Percentiles rank a stretch among this genome's conserved stretches.
phyloP scores from a whole-genome alignment of 2,797 vertebrate genomes.

The Crax fasciolata region DNA sequence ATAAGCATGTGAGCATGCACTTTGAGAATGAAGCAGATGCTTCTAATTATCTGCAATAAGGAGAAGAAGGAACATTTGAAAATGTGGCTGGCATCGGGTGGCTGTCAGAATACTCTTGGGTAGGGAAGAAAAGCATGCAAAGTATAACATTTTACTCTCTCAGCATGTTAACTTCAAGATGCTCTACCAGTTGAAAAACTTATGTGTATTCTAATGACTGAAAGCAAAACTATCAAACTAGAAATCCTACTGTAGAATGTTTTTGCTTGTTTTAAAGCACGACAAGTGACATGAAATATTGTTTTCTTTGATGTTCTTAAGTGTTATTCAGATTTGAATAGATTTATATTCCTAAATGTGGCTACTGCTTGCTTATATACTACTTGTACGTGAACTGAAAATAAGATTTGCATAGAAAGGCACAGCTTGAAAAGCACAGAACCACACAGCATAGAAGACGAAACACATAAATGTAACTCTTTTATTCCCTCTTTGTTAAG shows the following conservation, averaged over 20 bases:
- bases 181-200: background rate
- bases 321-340: slow-evolving; percentile 6
- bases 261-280: background rate
- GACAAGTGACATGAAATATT: background rate
- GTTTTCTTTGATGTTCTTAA: slow-evolving; percentile 6
- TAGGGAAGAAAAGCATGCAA: background rate
- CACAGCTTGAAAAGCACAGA: background rate
- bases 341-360: slow-evolving; percentile 13
- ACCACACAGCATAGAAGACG: rapidly evolving
- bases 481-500: background rate
- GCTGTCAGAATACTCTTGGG: background rate
- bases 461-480: background rate
- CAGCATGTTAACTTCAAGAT: background rate
- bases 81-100: slow-evolving; percentile 22
- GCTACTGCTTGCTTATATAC: background rate
- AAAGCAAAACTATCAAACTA: slow-evolving; percentile 1
- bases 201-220: background rate
- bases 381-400: background rate
- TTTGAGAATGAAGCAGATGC: slow-evolving; percentile 36
- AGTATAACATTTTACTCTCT: background rate
- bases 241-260: background rate
- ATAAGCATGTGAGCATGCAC: background rate
- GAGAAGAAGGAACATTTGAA: slow-evolving; percentile 31
- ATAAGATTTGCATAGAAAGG: background rate
- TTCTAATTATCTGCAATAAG: slow-evolving; percentile 47